phyloP scores from a whole-genome alignment of 1,140 invertebrate genomes.

The Diabrotica undecimpunctata region DNA sequence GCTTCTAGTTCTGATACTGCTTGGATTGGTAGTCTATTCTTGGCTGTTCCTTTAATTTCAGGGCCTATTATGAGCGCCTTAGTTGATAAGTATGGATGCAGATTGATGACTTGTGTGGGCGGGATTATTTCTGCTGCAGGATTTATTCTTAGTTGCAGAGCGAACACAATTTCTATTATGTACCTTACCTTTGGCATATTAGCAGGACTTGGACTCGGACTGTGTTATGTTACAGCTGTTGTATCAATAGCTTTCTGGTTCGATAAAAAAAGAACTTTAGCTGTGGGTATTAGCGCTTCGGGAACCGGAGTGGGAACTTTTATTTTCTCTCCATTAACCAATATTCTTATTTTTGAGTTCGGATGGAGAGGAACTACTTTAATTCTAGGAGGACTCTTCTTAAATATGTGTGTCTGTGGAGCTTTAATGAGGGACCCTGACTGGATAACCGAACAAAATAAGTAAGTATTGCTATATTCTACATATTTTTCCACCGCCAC shows the following conservation, averaged over 20 bases:
- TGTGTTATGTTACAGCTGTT: constrained; percentile 86
- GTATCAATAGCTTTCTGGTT: constrained; percentile 96
- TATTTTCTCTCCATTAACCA: constrained; percentile 78
- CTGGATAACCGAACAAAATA: constrained; percentile 62
- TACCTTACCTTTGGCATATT: constrained; percentile 84
- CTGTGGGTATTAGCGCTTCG: constrained; percentile 87
- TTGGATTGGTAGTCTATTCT: constrained; percentile 84
- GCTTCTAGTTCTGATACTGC: constrained; percentile 79
- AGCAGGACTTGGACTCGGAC: constrained; percentile 78
- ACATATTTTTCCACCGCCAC: too few relatives aligned
- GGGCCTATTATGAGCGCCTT: constrained; percentile 83
- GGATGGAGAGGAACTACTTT: constrained; percentile 85
- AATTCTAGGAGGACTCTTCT: constrained; percentile 54
- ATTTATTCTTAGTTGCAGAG: constrained; percentile 74
- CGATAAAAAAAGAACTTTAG: constrained; percentile 86
- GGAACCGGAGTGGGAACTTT: constrained; percentile 85
- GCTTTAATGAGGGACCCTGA: constrained; percentile 83
- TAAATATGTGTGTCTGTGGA: constrained; percentile 87
- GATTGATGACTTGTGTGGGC: constrained; percentile 77
- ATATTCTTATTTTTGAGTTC: constrained; percentile 69
- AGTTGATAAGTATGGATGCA: constrained; percentile 84
- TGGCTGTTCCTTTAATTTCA: constrained; percentile 81
- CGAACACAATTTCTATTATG: constrained; percentile 69
- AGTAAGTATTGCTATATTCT: constrained; percentile 19
- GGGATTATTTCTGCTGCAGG: constrained; percentile 73